These are phyloP conservation scores for Pagrus major DNA, from an alignment of 2,113 vertebrate species.

Conservation along the genomic window DNA sequence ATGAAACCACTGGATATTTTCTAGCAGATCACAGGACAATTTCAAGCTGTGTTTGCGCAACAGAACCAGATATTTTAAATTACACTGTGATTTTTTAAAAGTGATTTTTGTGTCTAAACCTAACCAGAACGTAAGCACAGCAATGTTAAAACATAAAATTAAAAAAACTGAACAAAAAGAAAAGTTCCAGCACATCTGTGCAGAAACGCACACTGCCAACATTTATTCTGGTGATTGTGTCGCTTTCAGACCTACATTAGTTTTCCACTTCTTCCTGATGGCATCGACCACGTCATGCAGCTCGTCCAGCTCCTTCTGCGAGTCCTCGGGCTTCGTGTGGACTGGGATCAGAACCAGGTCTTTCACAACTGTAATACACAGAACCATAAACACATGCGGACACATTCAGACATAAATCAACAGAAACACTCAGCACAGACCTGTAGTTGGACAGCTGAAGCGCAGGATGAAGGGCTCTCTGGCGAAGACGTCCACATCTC, in stretches of 20 bases:
- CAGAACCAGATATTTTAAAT: too few species aligned
- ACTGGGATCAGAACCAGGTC: conserved; percentile 83
- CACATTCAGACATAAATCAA: background rate
- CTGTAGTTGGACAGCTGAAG: conserved; percentile 57
- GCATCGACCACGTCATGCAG: conserved; percentile 76
- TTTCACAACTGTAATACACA: conserved; percentile 34
- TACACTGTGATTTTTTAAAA: too few species aligned
- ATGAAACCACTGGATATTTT: too few species aligned
- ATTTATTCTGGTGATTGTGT: too few species aligned
- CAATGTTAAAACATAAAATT: too few species aligned
- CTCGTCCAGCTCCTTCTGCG: conserved; percentile 81
- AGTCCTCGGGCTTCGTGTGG: conserved; percentile 82
- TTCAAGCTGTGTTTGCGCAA: too few species aligned
- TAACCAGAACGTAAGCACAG: too few species aligned
- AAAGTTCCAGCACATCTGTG: too few species aligned
- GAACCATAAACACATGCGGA: background rate
- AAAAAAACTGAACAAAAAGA: too few species aligned
- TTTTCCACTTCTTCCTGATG: conserved; percentile 70
- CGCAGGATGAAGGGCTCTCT: conserved; percentile 75
- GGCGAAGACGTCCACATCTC: conserved; percentile 74
- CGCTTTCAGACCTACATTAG: conserved; percentile 62
- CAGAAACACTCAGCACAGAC: conserved; percentile 6
- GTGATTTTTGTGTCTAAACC: too few species aligned
- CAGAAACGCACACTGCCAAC: too few species aligned
- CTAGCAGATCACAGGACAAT: too few species aligned